phyloP scores from a whole-genome alignment of 1,140 invertebrate genomes.

The Yoshiicerus persimilis region DNA sequence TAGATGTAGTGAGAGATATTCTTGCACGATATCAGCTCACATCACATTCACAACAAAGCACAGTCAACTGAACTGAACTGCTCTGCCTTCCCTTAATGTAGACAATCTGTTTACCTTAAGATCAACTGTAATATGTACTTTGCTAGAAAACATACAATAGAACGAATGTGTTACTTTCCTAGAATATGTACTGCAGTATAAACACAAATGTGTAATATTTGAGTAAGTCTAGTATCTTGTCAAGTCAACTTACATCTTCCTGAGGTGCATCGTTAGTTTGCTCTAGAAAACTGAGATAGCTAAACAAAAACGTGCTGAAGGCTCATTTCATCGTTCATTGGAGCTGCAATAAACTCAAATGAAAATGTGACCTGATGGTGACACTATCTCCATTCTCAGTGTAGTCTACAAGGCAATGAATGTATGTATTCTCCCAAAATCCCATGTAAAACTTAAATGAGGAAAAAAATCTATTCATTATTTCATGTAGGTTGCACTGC shows the following conservation, averaged over 20 bases:
- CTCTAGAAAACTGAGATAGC: not conserved
- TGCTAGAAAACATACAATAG: not conserved
- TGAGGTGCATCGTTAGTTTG: not conserved
- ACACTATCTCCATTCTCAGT: constrained; percentile 11
- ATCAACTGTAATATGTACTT: not conserved
- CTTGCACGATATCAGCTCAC: not conserved
- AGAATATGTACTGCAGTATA: not conserved
- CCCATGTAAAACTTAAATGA: not conserved
- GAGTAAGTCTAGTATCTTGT: not conserved
- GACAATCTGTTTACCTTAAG: not conserved
- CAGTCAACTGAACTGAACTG: no score
- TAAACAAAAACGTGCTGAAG: constrained; percentile 35
- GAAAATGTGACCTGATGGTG: constrained; percentile 40
- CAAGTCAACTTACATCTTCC: not conserved
- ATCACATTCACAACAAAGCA: no score
- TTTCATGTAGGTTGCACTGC: not conserved
- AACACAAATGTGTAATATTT: not conserved
- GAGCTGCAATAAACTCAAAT: constrained; percentile 36
- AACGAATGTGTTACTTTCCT: not conserved
- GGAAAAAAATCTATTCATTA: not conserved
- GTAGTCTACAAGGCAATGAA: no score
- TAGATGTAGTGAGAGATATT: not conserved
- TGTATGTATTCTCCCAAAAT: not conserved
- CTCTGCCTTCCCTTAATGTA: not conserved
- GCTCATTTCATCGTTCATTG: constrained; percentile 42